These are phyloP conservation scores for Drosophila parthenogenetica DNA, from an alignment of 2,888 invertebrate species.

Conservation along the genomic window DNA sequence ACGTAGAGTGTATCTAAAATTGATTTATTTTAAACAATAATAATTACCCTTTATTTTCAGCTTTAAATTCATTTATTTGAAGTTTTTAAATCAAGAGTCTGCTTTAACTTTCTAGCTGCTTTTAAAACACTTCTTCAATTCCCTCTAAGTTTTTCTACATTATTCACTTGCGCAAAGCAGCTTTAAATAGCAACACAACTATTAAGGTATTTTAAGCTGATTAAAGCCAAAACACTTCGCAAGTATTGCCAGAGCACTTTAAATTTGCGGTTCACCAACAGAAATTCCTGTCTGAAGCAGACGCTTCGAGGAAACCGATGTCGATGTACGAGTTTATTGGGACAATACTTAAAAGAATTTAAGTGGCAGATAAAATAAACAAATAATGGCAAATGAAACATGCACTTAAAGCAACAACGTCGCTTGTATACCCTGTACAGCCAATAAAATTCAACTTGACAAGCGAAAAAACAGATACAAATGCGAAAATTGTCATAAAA, in stretches of 20 bases:
- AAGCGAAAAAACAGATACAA: background rate
- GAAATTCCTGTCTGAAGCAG: background rate
- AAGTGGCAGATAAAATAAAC: slow-evolving; percentile 7
- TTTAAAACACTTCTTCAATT: too few relatives aligned
- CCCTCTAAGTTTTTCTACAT: background rate
- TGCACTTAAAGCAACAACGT: slow-evolving; percentile 24
- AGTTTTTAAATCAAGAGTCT: too few relatives aligned
- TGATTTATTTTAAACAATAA: too few relatives aligned
- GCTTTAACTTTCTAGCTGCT: too few relatives aligned
- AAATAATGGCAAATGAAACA: slow-evolving; percentile 24
- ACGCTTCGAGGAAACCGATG: background rate
- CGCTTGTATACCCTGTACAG: background rate
- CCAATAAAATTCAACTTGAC: background rate
- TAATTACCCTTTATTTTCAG: too few relatives aligned
- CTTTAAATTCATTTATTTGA: too few relatives aligned
- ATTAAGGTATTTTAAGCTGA: background rate
- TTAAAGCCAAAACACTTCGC: background rate
- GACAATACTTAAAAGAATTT: slow-evolving; percentile 2
- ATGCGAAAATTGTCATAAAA: background rate
- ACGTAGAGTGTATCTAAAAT: too few relatives aligned
- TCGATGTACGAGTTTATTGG: background rate
- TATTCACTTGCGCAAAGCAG: too few relatives aligned
- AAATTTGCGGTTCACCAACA: slow-evolving; percentile 17
- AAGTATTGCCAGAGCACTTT: background rate
- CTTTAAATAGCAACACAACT: background rate